Evolutionary conservation across 2,113 vertebrate species (phyloP), one percentile per base, ranked within the genome.

Genomic region (Cyanoramphus novaezelandiae): DNA sequence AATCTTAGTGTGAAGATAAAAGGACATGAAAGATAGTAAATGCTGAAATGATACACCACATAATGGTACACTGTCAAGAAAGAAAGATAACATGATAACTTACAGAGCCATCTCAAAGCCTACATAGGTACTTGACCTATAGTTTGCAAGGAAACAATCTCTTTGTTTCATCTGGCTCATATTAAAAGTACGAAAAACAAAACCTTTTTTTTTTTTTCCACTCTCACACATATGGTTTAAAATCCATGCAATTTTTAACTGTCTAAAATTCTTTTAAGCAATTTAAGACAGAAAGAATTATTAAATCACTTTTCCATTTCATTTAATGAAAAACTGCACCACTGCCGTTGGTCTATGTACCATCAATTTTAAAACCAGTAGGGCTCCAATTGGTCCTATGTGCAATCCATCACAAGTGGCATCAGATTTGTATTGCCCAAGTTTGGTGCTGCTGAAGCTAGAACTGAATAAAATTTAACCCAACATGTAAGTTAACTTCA

Each of bases 1-100:
- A 98, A 98, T 97, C 97, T 97, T 98, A 97, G 97, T 97, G 91
- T 97, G 97, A 98, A 98, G 98, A 98, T 98, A 98, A 98, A 98
- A 97, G 97, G 97, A 98, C 97, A 98, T 98, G 98, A 99, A 99
- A 98, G 97, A 97, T 97, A 98, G 99, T 99, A 98, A 98, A 97
- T 98, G 98, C 97, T 98, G 98, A 98, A 98, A 98, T 98, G 98
- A 99, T 98, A 98, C 98, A 98, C 98, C 97, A 96, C 98, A 98
- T 99, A 99, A 99, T 99, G 98, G 98, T 97, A 98, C 97, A 98
- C 98, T 99, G 99, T 99, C 99, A 99, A 98, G 96, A 97, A 98
- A 98, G 98, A 99, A 98, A 98, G 99, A 99, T 98, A 98, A 98
- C 98, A 98, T 98, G 98, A 99, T 99, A 99, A 99, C 98, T 99